Percentiles rank a stretch among this genome's conserved stretches.
These are phyloP conservation scores for Drosophila quadrilineata DNA, from an alignment of 1,140 invertebrate species.

Conservation along the genomic window DNA sequence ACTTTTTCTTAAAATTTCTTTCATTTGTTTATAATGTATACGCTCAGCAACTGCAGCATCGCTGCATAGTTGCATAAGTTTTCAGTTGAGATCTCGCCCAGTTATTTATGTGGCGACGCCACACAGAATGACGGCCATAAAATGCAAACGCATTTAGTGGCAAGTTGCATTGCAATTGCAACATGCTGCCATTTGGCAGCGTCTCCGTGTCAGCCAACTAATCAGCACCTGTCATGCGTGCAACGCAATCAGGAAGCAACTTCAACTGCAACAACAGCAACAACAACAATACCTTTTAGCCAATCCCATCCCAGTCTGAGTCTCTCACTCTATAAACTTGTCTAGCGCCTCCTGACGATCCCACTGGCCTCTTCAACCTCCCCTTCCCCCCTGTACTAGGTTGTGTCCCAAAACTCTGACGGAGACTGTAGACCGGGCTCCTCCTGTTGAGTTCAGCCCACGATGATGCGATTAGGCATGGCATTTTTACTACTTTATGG, in stretches of 20 bases:
- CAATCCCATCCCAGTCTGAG: background rate
- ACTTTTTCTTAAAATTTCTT: background rate
- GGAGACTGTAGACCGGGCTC: background rate
- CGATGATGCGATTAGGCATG: constrained; percentile 62
- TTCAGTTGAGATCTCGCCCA: background rate
- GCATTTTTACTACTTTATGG: constrained; percentile 53
- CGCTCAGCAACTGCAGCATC: background rate
- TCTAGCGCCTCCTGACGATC: background rate
- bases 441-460: constrained; percentile 16
- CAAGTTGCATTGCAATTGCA: constrained; percentile 20
- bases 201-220: constrained; percentile 46
- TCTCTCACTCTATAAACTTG: background rate
- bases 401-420: too few species aligned
- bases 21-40: background rate
- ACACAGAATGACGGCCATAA: constrained; percentile 42
- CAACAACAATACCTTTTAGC: constrained; percentile 5
- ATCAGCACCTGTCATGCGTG: constrained; percentile 70
- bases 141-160: constrained; percentile 28
- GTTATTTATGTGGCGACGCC: constrained; percentile 62
- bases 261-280: constrained; percentile 30
- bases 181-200: constrained; percentile 26
- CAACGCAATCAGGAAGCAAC: constrained; percentile 65
- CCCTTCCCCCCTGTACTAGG: too few species aligned
- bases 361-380: constrained; percentile 2
- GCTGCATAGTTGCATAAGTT: constrained; percentile 23